Conservation (phyloP, 2,113 vertebrate species). For the Equus quagga region DNA sequence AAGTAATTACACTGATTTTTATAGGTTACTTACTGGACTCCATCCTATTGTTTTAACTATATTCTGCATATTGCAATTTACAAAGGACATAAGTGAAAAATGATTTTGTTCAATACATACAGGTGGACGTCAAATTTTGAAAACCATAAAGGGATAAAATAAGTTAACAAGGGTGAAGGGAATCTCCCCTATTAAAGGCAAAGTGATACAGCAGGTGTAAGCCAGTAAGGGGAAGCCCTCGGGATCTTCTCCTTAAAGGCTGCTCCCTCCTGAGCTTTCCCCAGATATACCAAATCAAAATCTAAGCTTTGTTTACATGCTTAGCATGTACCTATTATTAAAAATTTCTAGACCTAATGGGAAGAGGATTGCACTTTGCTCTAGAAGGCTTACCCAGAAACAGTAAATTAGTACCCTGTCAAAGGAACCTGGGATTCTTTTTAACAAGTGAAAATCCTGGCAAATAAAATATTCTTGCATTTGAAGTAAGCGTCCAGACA, state of each 20-base stretch:
- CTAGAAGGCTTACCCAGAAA: background rate
- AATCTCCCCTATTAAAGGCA: conserved; percentile 11
- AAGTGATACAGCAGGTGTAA: background rate
- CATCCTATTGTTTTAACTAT: background rate
- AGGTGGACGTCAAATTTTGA: background rate
- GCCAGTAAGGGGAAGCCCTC: background rate
- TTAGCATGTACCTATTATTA: conserved; percentile 6
- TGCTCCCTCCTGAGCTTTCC: background rate
- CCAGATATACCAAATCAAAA: background rate
- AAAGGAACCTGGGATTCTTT: conserved; percentile 43
- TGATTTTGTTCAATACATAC: background rate
- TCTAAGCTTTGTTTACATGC: background rate
- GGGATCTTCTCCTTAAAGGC: background rate
- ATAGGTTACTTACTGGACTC: background rate
- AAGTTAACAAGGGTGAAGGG: background rate
- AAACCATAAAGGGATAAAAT: conserved; percentile 38
- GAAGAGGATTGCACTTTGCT: conserved; percentile 56
- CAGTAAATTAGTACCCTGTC: conserved; percentile 18
- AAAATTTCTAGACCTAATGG: conserved; percentile 25
- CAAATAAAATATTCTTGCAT: conserved; percentile 38
- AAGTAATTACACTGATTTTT: conserved; percentile 20
- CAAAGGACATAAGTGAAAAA: background rate
- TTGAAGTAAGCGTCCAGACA: conserved; percentile 45
- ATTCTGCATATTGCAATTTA: background rate
- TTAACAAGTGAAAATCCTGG: conserved; percentile 49